These are phyloP conservation scores for Sphaerodactylus townsendi DNA, from an alignment of 2,113 vertebrate genomes.

Conservation along the genomic window DNA sequence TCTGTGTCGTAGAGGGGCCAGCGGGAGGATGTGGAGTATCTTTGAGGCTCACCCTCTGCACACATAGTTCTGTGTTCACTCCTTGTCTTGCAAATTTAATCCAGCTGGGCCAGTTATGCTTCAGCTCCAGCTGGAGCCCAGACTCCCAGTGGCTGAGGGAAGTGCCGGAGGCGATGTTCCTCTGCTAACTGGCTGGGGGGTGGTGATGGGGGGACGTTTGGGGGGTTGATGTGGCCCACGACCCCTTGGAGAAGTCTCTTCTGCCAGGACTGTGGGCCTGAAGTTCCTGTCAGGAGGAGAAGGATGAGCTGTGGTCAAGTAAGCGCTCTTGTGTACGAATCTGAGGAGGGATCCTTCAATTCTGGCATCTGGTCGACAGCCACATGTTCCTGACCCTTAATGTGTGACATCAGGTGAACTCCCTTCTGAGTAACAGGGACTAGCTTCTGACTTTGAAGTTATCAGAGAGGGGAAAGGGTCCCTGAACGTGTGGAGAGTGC, in stretches of 20 bases:
- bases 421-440: not conserved
- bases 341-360: not conserved
- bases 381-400: not conserved
- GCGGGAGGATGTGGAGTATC: not conserved
- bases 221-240: not conserved
- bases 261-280: no score
- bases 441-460: not conserved
- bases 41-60: not conserved
- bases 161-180: not conserved
- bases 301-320: not conserved
- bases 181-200: not conserved
- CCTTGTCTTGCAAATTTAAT: slow-evolving; percentile 16
- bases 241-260: not conserved
- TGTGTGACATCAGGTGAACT: not conserved
- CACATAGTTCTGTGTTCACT: not conserved
- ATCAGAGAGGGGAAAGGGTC: not conserved
- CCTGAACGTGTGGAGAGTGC: not conserved
- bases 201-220: not conserved
- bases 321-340: not conserved
- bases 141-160: not conserved
- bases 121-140: not conserved
- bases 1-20: not conserved
- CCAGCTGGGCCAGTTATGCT: slow-evolving; percentile 10
- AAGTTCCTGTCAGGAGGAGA: not conserved
- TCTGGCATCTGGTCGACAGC: not conserved